These are phyloP conservation scores for Atractosteus spatula DNA, from an alignment of 2,113 vertebrate species.

Conservation along the genomic window DNA sequence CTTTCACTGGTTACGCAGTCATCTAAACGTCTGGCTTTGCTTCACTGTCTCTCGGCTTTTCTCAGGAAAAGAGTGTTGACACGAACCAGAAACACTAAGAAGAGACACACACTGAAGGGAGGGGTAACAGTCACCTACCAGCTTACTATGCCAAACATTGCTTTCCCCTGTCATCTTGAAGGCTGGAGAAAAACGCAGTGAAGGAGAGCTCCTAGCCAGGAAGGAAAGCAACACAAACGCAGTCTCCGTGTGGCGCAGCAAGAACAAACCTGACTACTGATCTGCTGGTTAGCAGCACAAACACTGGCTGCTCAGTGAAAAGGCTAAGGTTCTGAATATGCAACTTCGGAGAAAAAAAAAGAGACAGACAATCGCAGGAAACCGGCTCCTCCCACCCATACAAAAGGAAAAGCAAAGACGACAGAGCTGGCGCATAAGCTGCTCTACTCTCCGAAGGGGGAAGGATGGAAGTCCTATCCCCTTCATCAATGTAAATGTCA, in stretches of 20 bases:
- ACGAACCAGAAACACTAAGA: slow-evolving; percentile 13
- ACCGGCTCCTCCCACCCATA: slow-evolving; percentile 63
- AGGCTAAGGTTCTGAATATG: slow-evolving; percentile 45
- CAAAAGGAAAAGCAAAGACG: slow-evolving; percentile 43
- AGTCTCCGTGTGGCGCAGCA: background rate
- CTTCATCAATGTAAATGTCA: slow-evolving; percentile 20
- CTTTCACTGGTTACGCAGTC: background rate
- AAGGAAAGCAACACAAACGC: background rate
- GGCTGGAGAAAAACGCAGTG: slow-evolving; percentile 41
- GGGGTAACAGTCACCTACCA: slow-evolving; percentile 63
- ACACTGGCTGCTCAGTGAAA: slow-evolving; percentile 40
- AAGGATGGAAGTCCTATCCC: background rate
- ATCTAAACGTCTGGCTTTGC: background rate
- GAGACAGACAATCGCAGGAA: slow-evolving; percentile 66
- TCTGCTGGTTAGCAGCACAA: slow-evolving; percentile 18
- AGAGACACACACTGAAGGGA: slow-evolving; percentile 21
- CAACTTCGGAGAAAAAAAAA: slow-evolving; percentile 54
- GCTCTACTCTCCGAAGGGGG: background rate
- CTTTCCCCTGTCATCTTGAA: slow-evolving; percentile 70
- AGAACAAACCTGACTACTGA: slow-evolving; percentile 10
- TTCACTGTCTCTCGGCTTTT: background rate
- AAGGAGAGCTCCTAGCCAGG: slow-evolving; percentile 26
- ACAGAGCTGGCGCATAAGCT: slow-evolving; percentile 30
- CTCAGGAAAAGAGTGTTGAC: slow-evolving; percentile 12
- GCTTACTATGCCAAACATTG: slow-evolving; percentile 59